phyloP scores from a whole-genome alignment of 2,888 invertebrate species.

The Malachius bipustulatus region DNA sequence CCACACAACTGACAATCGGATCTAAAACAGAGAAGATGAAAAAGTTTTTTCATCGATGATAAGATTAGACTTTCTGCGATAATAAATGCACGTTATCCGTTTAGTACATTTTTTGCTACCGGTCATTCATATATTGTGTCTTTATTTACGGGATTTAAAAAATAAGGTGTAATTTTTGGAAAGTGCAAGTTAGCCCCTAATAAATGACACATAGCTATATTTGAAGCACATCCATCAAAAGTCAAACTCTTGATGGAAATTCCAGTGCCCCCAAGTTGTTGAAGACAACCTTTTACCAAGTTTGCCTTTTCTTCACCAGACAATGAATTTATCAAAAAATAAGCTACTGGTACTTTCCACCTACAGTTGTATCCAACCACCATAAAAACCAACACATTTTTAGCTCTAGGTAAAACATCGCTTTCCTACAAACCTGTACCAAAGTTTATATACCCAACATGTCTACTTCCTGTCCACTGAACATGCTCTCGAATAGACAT shows the following conservation, averaged over 20 bases:
- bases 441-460: constrained; percentile 14
- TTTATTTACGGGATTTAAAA: constrained; percentile 9
- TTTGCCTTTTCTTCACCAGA: constrained; percentile 14
- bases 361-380: constrained; percentile 11
- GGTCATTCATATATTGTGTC: no score
- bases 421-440: constrained; percentile 9
- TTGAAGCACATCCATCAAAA: constrained; percentile 11
- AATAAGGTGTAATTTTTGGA: constrained; percentile 4
- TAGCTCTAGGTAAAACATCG: constrained; percentile 11
- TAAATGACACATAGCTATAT: constrained; percentile 10
- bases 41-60: no score
- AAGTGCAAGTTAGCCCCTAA: not conserved
- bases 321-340: constrained; percentile 13
- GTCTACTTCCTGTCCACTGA: constrained; percentile 13
- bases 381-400: constrained; percentile 13
- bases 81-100: no score
- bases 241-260: constrained; percentile 11
- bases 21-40: no score
- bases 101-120: no score
- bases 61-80: no score
- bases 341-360: constrained; percentile 14
- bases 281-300: constrained; percentile 13
- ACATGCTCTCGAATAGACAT: constrained; percentile 16
- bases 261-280: constrained; percentile 4
- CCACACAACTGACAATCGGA: no score